Conservation (phyloP, 2,797 vertebrate species). For the Falco peregrinus region DNA sequence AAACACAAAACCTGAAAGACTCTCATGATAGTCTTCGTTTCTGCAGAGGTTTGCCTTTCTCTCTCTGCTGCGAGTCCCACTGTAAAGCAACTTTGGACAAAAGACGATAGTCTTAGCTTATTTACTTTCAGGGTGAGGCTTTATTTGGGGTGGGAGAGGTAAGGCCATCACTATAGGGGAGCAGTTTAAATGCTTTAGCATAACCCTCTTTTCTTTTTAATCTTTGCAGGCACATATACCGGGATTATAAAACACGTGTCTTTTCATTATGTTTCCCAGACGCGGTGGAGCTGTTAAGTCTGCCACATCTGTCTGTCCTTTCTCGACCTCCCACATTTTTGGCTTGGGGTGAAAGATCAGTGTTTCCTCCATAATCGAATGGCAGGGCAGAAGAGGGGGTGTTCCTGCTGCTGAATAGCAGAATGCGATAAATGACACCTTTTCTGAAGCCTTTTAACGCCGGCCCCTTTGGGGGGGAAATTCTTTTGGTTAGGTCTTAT, state of each 20-base stretch:
- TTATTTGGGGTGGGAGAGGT: background rate
- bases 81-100: background rate
- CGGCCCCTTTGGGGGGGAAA: background rate
- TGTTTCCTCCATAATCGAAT: background rate
- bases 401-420: background rate
- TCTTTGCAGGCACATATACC: background rate
- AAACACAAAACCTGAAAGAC: background rate
- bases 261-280: slow-evolving; percentile 31
- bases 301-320: slow-evolving; percentile 44
- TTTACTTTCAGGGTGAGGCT: background rate
- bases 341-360: slow-evolving; percentile 3
- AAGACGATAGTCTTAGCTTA: background rate
- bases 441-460: background rate
- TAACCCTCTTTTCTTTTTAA: background rate
- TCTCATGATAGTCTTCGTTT: background rate
- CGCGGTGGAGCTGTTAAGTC: background rate
- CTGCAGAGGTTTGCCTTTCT: background rate
- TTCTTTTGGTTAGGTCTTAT: background rate
- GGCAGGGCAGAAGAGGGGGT: background rate
- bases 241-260: background rate
- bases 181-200: background rate
- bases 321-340: slow-evolving; percentile 23
- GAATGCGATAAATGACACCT: background rate
- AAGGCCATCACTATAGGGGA: background rate
- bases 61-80: background rate